Evolutionary conservation across 2,113 vertebrate genomes (phyloP).

Genomic region (Willisornis vidua): DNA sequence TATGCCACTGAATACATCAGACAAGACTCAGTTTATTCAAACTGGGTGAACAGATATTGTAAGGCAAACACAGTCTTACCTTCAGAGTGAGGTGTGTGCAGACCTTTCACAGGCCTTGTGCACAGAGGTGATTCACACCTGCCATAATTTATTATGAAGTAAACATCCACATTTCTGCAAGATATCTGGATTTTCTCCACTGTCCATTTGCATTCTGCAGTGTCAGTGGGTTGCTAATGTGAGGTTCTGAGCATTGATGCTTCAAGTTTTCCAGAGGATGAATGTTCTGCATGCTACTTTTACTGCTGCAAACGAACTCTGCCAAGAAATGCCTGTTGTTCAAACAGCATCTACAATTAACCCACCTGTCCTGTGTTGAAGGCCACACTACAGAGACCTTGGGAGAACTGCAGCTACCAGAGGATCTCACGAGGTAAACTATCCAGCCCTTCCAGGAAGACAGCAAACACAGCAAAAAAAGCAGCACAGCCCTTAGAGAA

Average conservation of each 20-base stretch:
- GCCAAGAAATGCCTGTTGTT: background rate
- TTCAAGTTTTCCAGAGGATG: slow-evolving; percentile 49
- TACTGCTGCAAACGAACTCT: background rate
- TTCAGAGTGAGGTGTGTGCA: background rate
- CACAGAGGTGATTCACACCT: background rate
- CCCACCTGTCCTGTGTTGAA: background rate
- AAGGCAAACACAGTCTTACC: background rate
- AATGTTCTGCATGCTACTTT: slow-evolving; percentile 13
- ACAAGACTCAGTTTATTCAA: background rate
- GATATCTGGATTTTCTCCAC: background rate
- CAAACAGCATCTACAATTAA: background rate
- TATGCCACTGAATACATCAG: background rate
- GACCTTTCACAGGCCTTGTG: background rate
- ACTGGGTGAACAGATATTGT: background rate
- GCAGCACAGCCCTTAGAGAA: slow-evolving; percentile 14
- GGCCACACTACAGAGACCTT: background rate
- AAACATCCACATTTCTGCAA: background rate
- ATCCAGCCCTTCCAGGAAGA: slow-evolving; percentile 5
- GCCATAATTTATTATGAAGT: background rate
- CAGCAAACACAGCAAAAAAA: background rate
- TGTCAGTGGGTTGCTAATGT: background rate
- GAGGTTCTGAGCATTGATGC: slow-evolving; percentile 23
- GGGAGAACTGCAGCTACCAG: background rate
- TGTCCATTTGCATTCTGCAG: background rate
- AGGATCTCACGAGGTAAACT: background rate